Base-by-base conservation (phyloP, 2,888 invertebrate species). In the Scaptomyza parva region DNA sequence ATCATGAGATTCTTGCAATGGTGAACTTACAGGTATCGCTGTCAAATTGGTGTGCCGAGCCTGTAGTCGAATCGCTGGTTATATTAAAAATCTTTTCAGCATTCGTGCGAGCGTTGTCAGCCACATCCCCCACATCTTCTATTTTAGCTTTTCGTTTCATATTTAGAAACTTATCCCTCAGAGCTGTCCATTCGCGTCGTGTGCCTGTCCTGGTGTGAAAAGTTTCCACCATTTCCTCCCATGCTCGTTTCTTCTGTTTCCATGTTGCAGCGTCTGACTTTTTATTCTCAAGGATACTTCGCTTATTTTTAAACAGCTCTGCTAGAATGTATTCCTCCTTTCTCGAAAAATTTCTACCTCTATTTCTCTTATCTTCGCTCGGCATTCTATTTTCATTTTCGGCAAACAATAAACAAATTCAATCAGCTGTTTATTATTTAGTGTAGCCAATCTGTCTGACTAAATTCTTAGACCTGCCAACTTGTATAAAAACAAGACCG, bases 151-250 rank as follows among this genome's bases (percentile, higher is more conserved):
- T 51, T 3, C 64, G 45, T 22, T 55, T 51, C 43, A 71, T 63
- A 17, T 52, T 63, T 14, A 48, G 37, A n/a, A 41, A 57, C 12
- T 69, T 69, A 9, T 57, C 57, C 3, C 51, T 33, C 12, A 69
- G 9, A 3, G 41, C 18, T 4, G 52, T 63, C 64, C 57, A 64
- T 35, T 69, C 70, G 4, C 69, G 41, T 2, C 39, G 51, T 6
- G 63, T 17, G 1, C 64, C 65, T 1, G 71, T 69, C 12, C 64
- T 55, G 9, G 12, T 11, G 14, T 24, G 39, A 18, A 39, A 70
- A 2, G 22, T 8, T n/a, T 64, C 55, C 3, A 64, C 71, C 18
- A 71, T 55, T 47, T 69, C 71, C 12, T 69, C 54, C 69, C 69
- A 71, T 0, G 65, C 57, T 7, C 48, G 43, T 17, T 24, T 28